Percentiles rank a stretch among this genome's conserved stretches.
Evolutionary conservation across 2,797 vertebrate species (phyloP).

Genomic region (Karalla daura): DNA sequence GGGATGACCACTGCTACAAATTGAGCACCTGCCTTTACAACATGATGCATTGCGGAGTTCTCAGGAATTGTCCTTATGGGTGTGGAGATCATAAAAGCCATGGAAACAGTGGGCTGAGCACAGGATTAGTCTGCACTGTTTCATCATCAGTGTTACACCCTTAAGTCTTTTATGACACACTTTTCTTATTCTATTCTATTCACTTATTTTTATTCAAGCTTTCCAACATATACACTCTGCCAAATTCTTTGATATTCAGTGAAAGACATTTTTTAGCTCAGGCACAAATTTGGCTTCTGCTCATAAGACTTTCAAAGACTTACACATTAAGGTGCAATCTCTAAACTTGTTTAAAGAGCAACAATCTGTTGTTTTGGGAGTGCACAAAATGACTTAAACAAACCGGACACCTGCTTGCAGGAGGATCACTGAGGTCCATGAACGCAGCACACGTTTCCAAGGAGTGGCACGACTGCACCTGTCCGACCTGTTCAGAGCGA

Average conservation of each 20-base stretch:
- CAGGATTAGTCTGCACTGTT: neutral
- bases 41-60: neutral
- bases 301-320: too few relatives aligned
- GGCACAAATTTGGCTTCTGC: too few relatives aligned
- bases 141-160: constrained; percentile 12
- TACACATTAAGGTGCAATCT: too few relatives aligned
- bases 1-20: neutral
- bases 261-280: too few relatives aligned
- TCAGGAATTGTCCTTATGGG: constrained; percentile 9
- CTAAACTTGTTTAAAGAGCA: too few relatives aligned
- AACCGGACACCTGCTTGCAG: neutral
- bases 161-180: neutral
- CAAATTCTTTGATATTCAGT: too few relatives aligned
- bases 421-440: constrained; percentile 37
- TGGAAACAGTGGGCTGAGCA: neutral
- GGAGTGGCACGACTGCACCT: constrained; percentile 85
- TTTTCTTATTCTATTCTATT: neutral
- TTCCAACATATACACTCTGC: too few relatives aligned
- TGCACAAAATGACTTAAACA: neutral
- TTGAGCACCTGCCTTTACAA: neutral
- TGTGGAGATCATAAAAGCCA: neutral
- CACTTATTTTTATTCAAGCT: too few relatives aligned
- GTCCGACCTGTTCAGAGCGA: constrained; percentile 78
- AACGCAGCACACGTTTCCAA: constrained; percentile 61
- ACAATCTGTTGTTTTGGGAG: too few relatives aligned